A percentile compares a stretch with the other conserved stretches of the same genome.
phyloP scores from a whole-genome alignment of 2,797 vertebrate genomes.

The Luscinia luscinia region DNA sequence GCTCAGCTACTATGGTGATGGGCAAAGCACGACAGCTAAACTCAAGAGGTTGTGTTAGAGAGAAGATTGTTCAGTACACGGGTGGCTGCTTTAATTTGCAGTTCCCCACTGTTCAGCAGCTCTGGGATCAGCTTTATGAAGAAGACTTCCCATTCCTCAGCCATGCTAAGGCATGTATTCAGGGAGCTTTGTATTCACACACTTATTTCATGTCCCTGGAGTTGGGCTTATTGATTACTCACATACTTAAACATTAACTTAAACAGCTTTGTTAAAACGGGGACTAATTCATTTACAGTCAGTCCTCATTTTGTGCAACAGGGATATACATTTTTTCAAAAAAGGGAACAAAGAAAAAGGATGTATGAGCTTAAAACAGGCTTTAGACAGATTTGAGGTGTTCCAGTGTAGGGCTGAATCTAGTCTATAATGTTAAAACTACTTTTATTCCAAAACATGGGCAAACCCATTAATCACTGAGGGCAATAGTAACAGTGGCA shows the following conservation, averaged over 20 bases:
- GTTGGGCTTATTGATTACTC: background rate
- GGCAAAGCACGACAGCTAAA: background rate
- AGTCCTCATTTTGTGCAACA: background rate
- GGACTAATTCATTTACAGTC: background rate
- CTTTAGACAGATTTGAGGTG: background rate
- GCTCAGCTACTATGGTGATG: background rate
- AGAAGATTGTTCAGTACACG: background rate
- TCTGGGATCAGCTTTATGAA: background rate
- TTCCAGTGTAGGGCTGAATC: background rate
- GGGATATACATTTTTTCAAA: background rate
- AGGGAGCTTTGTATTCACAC: background rate
- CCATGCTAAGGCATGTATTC: background rate
- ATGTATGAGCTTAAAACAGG: background rate
- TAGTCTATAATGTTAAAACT: background rate
- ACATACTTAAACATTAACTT: background rate
- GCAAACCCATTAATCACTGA: background rate
- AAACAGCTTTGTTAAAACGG: slow-evolving; percentile 4
- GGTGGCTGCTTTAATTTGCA: background rate
- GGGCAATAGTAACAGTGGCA: background rate
- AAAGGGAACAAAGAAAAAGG: background rate
- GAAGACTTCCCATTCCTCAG: background rate
- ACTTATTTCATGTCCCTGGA: background rate
- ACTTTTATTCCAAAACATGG: background rate
- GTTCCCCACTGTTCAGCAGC: background rate
- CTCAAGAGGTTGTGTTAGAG: background rate